phyloP scores from a whole-genome alignment of 1,140 invertebrate genomes.

The Tetramorium simillimum region DNA sequence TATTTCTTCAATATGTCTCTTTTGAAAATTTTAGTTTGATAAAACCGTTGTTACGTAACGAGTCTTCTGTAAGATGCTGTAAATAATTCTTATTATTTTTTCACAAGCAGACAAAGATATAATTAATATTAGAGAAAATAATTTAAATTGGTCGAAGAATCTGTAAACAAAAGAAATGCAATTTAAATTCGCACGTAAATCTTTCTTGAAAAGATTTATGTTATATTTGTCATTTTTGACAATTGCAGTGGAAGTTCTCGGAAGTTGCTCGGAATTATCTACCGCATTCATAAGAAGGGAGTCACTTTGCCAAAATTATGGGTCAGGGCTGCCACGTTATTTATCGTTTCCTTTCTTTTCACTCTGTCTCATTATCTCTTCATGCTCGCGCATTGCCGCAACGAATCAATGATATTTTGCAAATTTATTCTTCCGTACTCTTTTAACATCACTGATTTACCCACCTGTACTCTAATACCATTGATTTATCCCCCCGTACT shows the following conservation, averaged over 20 bases:
- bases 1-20: not conserved
- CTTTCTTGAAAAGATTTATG: not conserved
- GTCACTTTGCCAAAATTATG: slow-evolving; percentile 34
- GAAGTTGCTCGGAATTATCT: slow-evolving; percentile 32
- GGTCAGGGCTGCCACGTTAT: slow-evolving; percentile 32
- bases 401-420: slow-evolving; percentile 50
- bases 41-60: not conserved
- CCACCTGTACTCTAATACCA: not conserved
- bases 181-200: not conserved
- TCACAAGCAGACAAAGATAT: not conserved
- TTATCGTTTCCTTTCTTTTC: slow-evolving; percentile 54
- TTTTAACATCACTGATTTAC: slow-evolving; percentile 15
- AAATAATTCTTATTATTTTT: not conserved
- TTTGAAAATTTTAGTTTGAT: not conserved
- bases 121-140: not conserved
- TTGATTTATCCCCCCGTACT: slow-evolving; percentile 10
- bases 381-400: slow-evolving; percentile 13
- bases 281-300: slow-evolving; percentile 18
- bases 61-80: not conserved
- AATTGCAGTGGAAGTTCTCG: slow-evolving; percentile 14
- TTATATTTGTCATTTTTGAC: slow-evolving; percentile 1
- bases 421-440: not conserved
- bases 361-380: slow-evolving; percentile 44
- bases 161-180: not conserved
- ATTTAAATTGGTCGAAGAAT: not conserved